phyloP scores from a whole-genome alignment of 2,888 invertebrate genomes.

The Cheilosia grossa region DNA sequence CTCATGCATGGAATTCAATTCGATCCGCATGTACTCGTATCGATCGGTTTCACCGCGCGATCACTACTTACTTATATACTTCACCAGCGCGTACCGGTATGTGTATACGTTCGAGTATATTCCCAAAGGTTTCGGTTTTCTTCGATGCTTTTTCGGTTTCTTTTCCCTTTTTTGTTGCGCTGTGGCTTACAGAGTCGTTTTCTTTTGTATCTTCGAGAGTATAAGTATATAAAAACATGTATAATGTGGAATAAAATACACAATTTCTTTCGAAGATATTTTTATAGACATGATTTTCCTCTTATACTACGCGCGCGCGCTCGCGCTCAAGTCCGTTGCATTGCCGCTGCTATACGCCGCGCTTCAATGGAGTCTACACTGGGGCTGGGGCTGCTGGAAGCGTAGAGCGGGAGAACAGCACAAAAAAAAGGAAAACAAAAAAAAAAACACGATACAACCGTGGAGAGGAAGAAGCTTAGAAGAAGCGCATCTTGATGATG shows the following conservation, averaged over 20 bases:
- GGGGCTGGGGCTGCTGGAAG: conserved; percentile 43
- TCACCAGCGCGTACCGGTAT: conserved; percentile 5
- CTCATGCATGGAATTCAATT: conserved; percentile 68
- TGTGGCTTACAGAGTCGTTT: conserved; percentile 31
- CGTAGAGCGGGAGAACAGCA: conserved; percentile 57
- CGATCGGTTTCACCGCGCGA: conserved; percentile 63
- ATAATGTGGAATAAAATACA: conserved; percentile 62
- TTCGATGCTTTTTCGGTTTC: conserved; percentile 61
- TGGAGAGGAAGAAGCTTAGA: conserved; percentile 71
- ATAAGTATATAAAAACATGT: conserved; percentile 34
- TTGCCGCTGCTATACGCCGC: conserved; percentile 51
- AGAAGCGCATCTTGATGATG: conserved; percentile 74
- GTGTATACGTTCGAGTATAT: conserved; percentile 29
- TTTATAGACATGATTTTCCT: conserved; percentile 75
- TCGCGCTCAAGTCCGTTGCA: conserved; percentile 54
- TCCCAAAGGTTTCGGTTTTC: conserved; percentile 72
- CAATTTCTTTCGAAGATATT: conserved; percentile 74
- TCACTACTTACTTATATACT: conserved; percentile 37
- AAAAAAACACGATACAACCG: conserved; percentile 11
- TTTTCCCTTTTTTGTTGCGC: conserved; percentile 19
- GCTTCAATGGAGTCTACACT: conserved; percentile 65
- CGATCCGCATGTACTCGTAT: conserved; percentile 55
- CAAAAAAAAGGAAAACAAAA: conserved; percentile 27
- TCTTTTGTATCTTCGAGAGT: conserved; percentile 31
- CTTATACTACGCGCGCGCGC: conserved; percentile 58